Base-by-base conservation (phyloP, 2,888 invertebrate species). In the Lithophane socia region DNA sequence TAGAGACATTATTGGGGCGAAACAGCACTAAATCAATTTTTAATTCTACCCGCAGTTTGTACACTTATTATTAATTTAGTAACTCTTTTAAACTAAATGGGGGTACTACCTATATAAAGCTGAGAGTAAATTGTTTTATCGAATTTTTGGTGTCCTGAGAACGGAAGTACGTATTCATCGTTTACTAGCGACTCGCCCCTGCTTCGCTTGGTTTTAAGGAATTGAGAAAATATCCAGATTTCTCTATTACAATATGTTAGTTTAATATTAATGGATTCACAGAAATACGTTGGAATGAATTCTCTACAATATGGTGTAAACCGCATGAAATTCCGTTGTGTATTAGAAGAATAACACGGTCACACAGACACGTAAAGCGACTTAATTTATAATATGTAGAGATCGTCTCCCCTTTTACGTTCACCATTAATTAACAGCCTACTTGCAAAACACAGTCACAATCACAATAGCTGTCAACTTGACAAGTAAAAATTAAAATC, bases 21-120 rank as follows among this genome's bases (percentile, higher is more conserved):
- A 76, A 84, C 80, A 66, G 77, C 77, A 87, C 89, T 93, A 94
- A 94, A 95, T 94, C 94, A 94, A 91, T 93, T 94, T 94, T 93
- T 93, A 93, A 93, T 93, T 93, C 83, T 73, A 78, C 80, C 79
- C 79, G 5, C 80, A 80, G 64, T 80, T 74, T 63, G 79, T 79
- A 77, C 77, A 78, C 73, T 86, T 87, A 77, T 78, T 83, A 82
- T 86, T 84, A 87, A 84, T 86, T 88, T 84, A 78, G 80, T 82
- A 80, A 82, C 86, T 87, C 81, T 87, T 88, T 82, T 54, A 77
- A 80, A 88, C 76, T 87, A 79, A 87, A 81, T 86, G 77, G 60
- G 58, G 71, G 74, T 47, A 68, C 75, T 64, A 47, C n/a, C n/a
- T 21, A 52, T 29, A 29, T 29, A 64, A 69, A 29, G 64, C 18